Evolutionary conservation across 2,888 invertebrate genomes (phyloP).

Genomic region (Mellilla xanthometata): DNA sequence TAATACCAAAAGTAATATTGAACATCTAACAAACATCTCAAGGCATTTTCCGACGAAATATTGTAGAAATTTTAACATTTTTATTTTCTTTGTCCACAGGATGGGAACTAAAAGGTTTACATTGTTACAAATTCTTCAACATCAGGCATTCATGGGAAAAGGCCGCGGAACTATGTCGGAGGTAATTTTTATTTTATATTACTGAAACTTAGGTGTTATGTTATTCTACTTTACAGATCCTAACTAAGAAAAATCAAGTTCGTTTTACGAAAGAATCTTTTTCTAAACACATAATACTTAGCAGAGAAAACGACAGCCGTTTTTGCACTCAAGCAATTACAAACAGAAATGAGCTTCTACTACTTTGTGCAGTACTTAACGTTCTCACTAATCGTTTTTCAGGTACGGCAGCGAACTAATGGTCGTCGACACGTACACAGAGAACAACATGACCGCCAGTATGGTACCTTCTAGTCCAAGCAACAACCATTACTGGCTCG

Average conservation of each 20-base stretch:
- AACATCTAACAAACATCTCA: too few species aligned
- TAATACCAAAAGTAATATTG: too few species aligned
- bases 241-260: too few species aligned
- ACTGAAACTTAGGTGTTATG: too few species aligned
- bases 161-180: conserved; percentile 96
- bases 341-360: not conserved
- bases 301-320: not conserved
- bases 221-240: too few species aligned
- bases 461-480: conserved; percentile 88
- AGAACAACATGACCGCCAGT: conserved; percentile 94
- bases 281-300: not conserved
- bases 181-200: too few species aligned
- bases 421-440: conserved; percentile 93
- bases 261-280: not conserved
- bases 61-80: not conserved
- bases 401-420: conserved; percentile 98
- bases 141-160: conserved; percentile 98
- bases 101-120: conserved; percentile 95
- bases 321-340: not conserved
- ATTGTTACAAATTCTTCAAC: conserved; percentile 97
- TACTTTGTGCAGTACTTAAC: not conserved
- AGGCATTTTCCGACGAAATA: not conserved
- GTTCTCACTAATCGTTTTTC: conserved; percentile 40
- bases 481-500: conserved; percentile 93
- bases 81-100: conserved; percentile 85